Conservation (phyloP, 92 coral and sea anemone species). For the Paramuricea clavata region DNA sequence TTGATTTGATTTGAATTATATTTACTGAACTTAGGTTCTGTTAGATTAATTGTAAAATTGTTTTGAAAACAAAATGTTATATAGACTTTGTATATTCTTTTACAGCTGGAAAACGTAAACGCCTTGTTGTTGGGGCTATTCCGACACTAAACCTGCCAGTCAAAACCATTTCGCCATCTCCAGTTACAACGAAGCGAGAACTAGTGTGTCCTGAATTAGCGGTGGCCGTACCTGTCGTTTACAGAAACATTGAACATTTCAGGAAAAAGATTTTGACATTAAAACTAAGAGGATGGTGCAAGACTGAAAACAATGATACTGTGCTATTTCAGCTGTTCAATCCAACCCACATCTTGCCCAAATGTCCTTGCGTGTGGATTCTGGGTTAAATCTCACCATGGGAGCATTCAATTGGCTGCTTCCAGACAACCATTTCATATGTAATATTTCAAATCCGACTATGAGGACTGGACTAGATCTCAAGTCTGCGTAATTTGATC, state of each 20-base stretch:
- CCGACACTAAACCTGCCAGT: neutral
- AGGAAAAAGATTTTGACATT: neutral
- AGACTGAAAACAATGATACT: constrained; percentile 4
- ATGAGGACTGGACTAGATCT: constrained; percentile 11
- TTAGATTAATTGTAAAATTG: too few relatives aligned
- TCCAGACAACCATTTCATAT: too few relatives aligned
- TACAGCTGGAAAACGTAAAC: neutral
- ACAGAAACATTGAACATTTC: constrained; percentile 3
- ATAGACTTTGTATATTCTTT: neutral
- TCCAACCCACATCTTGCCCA: neutral
- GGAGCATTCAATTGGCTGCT: too few relatives aligned
- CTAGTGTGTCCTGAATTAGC: neutral
- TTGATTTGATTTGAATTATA: too few relatives aligned
- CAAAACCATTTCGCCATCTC: neutral
- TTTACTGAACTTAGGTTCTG: too few relatives aligned
- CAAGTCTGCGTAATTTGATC: too few relatives aligned
- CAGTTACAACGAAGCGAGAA: neutral
- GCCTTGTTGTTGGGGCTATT: neutral
- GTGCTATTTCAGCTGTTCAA: neutral
- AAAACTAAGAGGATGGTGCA: constrained; percentile 18
- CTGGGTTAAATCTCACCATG: too few relatives aligned
- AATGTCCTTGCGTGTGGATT: neutral
- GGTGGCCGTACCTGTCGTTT: neutral
- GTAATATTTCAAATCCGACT: too few relatives aligned
- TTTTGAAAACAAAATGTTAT: too few relatives aligned